Base-by-base conservation (phyloP, 2,113 vertebrate species). In the Chamaetylas fuelleborni region DNA sequence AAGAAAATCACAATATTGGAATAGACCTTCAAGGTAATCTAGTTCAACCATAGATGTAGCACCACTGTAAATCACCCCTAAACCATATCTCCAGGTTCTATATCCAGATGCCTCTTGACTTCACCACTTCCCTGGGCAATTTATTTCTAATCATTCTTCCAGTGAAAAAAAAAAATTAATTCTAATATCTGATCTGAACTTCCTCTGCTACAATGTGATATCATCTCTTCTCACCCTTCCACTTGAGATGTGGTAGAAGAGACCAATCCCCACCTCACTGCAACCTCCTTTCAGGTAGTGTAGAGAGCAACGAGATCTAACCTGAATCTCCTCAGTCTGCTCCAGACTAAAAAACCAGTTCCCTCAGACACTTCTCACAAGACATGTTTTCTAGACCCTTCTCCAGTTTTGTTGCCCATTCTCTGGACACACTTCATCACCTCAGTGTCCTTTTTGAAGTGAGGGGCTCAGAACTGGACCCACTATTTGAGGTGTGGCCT, bases 201-300 rank as follows among this genome's bases (percentile, higher is more conserved):
- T 45, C 10, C 11, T 29, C 53, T 69, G n/a, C 6, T 69, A 11
- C 16, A 40, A 40, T 1, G 0, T 47, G 29, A 53, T 56, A 5
- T 20, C 13, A n/a, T 47, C 34, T 31, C 29, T 26, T 65, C 43
- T 57, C 0, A 0, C 34, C 22, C 13, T 82, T 82, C 48, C 9
- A 7, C 14, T 31, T 82, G 5, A 53, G n/a, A 19, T 1, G 4
- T 8, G 8, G 29, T n/a, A 40, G 19, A 31, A 74, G 12, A 82
- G 1, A 15, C 9, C 8, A 29, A 7, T 2, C 4, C 16, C 5
- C 28, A 34, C 20, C n/a, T 47, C 14, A 19, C 3, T 3, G 4
- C 6, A 45, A 29, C 4, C 16, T 60, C 29, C 9, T 60, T 29
- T n/a, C 53, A 74, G 26, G 12, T 13, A 33, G 12, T 24, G 2